Conservation (phyloP, 2,797 vertebrate genomes). For the Hyperoplus immaculatus region DNA sequence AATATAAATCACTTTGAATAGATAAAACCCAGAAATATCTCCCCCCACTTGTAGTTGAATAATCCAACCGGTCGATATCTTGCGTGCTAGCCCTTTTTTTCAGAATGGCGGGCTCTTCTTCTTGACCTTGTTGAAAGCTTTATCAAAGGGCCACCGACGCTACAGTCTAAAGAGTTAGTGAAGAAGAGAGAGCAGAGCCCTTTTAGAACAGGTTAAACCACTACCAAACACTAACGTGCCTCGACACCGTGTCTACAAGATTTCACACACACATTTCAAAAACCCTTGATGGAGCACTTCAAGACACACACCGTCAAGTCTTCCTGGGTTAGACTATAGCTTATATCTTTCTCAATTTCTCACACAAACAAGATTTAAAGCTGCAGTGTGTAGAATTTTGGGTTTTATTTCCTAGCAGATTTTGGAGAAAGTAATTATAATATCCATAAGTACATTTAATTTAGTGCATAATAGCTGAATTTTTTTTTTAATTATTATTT, state of each 20-base stretch:
- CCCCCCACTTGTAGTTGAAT: background rate
- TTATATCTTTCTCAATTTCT: background rate
- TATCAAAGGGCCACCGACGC: background rate
- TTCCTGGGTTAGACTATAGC: background rate
- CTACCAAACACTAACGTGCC: background rate
- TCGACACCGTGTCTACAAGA: background rate
- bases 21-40: background rate
- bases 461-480: too few species aligned
- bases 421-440: too few species aligned
- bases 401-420: too few species aligned
- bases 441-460: too few species aligned
- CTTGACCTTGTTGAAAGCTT: background rate
- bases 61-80: background rate
- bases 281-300: background rate
- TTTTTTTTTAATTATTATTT: too few species aligned
- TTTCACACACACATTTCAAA: background rate
- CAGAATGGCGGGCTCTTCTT: background rate
- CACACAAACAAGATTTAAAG: background rate
- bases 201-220: background rate
- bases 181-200: background rate
- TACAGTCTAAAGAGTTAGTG: background rate
- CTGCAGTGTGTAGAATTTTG: too few species aligned
- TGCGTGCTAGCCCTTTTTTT: background rate
- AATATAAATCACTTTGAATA: background rate
- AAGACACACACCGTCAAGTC: background rate